Evolutionary conservation across 2,113 vertebrate species (phyloP).

Genomic region (Apodemus sylvaticus): DNA sequence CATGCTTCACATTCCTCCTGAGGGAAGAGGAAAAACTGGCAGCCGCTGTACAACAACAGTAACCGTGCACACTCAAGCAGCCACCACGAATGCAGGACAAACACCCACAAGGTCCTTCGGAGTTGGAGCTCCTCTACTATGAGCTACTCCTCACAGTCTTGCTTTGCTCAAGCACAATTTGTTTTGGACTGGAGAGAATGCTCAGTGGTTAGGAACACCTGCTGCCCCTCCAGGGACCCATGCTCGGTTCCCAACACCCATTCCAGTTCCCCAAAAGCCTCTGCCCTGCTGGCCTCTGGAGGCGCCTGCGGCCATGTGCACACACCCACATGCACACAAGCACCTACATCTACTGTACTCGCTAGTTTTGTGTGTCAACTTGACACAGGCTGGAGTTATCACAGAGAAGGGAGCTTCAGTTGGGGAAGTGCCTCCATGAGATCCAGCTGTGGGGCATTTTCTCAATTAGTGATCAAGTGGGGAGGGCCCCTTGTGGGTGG

Average conservation of each 20-base stretch:
- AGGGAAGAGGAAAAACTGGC: neutral
- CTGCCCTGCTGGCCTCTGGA: neutral
- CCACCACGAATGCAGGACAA: neutral
- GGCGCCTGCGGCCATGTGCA: neutral
- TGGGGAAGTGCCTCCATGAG: too few species aligned
- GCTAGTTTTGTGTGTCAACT: too few species aligned
- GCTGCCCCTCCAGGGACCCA: neutral
- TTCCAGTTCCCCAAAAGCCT: neutral
- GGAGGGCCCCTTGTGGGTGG: too few species aligned
- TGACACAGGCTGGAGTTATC: too few species aligned
- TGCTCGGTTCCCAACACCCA: neutral
- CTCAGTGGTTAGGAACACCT: neutral
- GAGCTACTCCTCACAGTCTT: neutral
- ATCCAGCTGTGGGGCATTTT: too few species aligned
- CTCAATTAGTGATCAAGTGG: too few species aligned
- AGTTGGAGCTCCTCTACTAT: neutral
- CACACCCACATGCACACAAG: neutral
- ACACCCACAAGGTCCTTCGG: neutral
- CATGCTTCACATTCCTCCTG: neutral
- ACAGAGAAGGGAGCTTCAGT: too few species aligned
- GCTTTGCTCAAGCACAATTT: neutral
- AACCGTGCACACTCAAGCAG: neutral
- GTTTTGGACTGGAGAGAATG: neutral
- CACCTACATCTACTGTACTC: neutral
- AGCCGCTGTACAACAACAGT: neutral